Evolutionary conservation across 1,140 invertebrate species (phyloP), one percentile per base, ranked within the genome.

Genomic region (Aplysia californica): DNA sequence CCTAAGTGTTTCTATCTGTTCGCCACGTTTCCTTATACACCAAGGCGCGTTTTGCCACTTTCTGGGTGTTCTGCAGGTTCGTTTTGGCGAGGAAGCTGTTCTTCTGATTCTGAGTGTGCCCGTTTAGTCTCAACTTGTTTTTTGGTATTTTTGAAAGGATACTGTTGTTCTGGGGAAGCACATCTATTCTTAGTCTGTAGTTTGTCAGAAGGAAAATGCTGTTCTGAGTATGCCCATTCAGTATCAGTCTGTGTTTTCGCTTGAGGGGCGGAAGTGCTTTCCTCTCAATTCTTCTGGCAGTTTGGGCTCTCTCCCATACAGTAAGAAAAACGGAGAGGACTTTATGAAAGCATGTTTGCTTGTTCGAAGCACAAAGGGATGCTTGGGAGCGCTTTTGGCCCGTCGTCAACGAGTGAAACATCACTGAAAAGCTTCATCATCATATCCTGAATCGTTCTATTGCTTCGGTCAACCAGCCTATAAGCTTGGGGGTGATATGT

Each of bases 231-330:
- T 61, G 58, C 18, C 18, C 10, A 10, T 31, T 61, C 58, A 61
- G 58, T 61, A 15, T 50, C 15, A 50, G 44, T n/a, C n/a, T n/a
- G n/a, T n/a, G n/a, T 15, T 50, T 50, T n/a, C n/a, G 44, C n/a
- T 50, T 15, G 44, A 15, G 44, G 44, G n/a, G n/a, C n/a, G n/a
- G 44, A 50, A 50, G 15, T 50, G 44, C 44, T 50, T 15, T 50
- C 26, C 26, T 61, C 6, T 20, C 58, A 61, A 61, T 61, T 61
- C 26, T 61, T 18, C 26, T 61, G 58, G 58, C 26, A 61, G 58
- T 61, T 61, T 61, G 58, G 58, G 58, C 58, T 61, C 58, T 61
- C 58, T 61, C 6, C 58, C 58, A 61, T 61, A 50, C 44, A 50
- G 44, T 50, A 61, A 61, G 26, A 61, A 61, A 61, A 10, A 61